These are phyloP conservation scores for Amphipoea lucens DNA, from an alignment of 2,888 invertebrate species.

Conservation along the genomic window DNA sequence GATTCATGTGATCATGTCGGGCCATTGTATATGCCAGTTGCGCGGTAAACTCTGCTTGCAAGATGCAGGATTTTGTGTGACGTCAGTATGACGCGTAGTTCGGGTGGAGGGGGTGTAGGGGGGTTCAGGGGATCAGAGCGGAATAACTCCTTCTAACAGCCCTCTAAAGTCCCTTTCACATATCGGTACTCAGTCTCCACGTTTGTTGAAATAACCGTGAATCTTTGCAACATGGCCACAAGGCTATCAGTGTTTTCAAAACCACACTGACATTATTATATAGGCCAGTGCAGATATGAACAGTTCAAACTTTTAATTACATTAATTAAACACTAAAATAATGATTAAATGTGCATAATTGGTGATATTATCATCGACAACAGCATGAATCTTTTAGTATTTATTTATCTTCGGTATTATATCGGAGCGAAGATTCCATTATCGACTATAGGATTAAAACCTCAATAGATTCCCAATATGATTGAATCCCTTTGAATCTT, in stretches of 20 bases:
- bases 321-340: constrained; percentile 31
- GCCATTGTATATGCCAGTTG: too few relatives aligned
- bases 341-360: constrained; percentile 1
- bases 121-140: too few relatives aligned
- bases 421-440: neutral
- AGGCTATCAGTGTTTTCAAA: constrained; percentile 42
- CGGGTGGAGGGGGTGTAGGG: too few relatives aligned
- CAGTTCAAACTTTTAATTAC: constrained; percentile 22
- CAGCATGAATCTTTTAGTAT: neutral
- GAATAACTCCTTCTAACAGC: neutral
- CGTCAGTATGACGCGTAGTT: too few relatives aligned
- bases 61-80: too few relatives aligned
- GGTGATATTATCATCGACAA: constrained; percentile 6
- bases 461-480: neutral
- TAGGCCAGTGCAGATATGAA: constrained; percentile 45
- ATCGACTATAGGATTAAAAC: neutral
- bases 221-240: neutral
- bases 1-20: too few relatives aligned
- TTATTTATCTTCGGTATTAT: neutral
- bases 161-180: neutral
- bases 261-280: constrained; percentile 15
- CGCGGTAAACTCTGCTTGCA: too few relatives aligned
- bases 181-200: neutral
- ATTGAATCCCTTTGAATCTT: constrained; percentile 21
- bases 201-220: constrained; percentile 17